Evolutionary conservation across 2,113 vertebrate genomes (phyloP), one percentile per base, ranked within the genome.

Genomic region (Hydrolagus affinis): DNA sequence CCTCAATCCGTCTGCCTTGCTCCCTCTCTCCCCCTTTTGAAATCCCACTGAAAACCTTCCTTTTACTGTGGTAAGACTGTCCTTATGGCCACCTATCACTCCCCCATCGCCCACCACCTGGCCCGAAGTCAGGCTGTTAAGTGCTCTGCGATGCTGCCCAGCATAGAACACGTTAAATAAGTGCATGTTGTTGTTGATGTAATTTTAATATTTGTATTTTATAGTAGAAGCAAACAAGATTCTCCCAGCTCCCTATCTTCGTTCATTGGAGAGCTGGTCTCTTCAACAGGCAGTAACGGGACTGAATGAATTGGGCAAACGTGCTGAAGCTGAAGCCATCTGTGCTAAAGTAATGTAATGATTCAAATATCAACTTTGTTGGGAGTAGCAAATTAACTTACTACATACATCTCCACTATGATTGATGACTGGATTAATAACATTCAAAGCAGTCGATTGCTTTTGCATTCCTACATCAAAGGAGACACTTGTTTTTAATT

Each of bases 291-390:
- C 96, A 44, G 92, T 96, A 88, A 92, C 92, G 70, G 93, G 95
- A 72, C 92, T 98, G 10, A 91, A 93, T 86, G 92, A 95, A 86
- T 88, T 89, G 12, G 93, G 93, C 28, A 94, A 91, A 86, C 89
- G 94, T 68, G 90, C 95, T 59, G 94, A 97, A 89, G 98, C 98
- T 2, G 96, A 97, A 89, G 90, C 93, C 70, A 93, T 99, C 73
- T 98, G 97, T 87, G 93, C 91, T 71, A 95, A 97, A 96, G 98
- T 99, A 93, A 66, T 85, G 4, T 85, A 57, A 11, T 66, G 11
- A 28, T 66, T 68, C 78, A 80, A 64, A 62, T 25, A 80, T 12
- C n/a, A 80, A 14, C 23, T 80, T 62, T 60, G 12, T 15, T 62
- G 25, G 56, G 19, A 56, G 14, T 19, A 57, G n/a, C 19, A 75